Conservation (phyloP, 2,797 vertebrate genomes). For the Tarsius wallacei region DNA sequence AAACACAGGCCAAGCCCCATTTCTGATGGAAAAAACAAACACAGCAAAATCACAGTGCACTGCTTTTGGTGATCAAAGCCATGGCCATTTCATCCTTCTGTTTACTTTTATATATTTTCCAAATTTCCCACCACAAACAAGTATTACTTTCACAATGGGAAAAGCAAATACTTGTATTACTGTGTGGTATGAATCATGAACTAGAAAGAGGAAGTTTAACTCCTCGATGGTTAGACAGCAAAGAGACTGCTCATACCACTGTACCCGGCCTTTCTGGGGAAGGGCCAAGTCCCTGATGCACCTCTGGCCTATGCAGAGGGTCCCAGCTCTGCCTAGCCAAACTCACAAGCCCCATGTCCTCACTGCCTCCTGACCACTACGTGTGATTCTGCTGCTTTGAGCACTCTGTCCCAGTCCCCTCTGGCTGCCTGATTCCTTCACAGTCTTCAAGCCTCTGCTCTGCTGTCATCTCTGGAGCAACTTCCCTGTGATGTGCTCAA, state of each 20-base stretch:
- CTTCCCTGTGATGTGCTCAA: not conserved
- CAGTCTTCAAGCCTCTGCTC: not conserved
- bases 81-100: accelerated
- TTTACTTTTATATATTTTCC: not conserved
- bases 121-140: accelerated
- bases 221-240: not conserved
- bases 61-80: accelerated
- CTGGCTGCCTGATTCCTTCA: not conserved
- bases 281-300: accelerated
- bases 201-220: not conserved
- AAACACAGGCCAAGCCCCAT: accelerated
- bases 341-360: accelerated
- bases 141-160: not conserved
- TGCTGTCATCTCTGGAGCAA: not conserved
- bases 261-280: not conserved
- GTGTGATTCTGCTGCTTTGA: not conserved
- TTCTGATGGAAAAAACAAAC: accelerated
- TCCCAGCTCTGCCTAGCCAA: not conserved
- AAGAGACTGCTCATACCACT: not conserved
- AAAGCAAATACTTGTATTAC: accelerated
- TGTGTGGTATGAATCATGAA: accelerated
- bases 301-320: too few species aligned
- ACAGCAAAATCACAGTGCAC: accelerated
- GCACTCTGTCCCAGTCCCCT: too few species aligned
- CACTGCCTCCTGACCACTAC: accelerated